Evolutionary conservation across 2,797 vertebrate genomes (phyloP).

Genomic region (Enteromius treurensis): DNA sequence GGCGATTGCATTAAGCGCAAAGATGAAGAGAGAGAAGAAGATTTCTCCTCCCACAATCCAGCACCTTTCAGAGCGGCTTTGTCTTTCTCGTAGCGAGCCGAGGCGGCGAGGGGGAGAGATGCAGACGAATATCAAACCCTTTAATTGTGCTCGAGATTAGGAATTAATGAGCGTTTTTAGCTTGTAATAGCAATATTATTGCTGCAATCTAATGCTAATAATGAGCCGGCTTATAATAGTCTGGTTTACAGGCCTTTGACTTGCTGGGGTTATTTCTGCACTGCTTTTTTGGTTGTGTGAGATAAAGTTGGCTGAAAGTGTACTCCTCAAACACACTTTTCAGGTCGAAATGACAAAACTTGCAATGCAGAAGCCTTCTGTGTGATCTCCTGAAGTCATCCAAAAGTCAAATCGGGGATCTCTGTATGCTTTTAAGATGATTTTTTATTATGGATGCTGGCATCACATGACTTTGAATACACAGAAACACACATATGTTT

Average conservation of each 20-base stretch:
- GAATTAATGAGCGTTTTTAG: conserved; percentile 82
- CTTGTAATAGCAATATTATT: conserved; percentile 81
- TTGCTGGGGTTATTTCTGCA: conserved; percentile 53
- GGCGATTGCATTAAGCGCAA: conserved; percentile 76
- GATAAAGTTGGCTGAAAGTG: conserved; percentile 13
- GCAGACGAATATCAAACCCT: conserved; percentile 65
- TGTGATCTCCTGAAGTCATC: background rate
- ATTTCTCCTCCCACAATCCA: conserved; percentile 62
- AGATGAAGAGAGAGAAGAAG: conserved; percentile 64
- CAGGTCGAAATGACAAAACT: background rate
- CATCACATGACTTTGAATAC: background rate
- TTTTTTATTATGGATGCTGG: background rate
- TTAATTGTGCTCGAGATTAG: conserved; percentile 81
- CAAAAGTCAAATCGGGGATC: background rate
- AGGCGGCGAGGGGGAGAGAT: conserved; percentile 33
- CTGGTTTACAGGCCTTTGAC: conserved; percentile 72
- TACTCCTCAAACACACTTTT: background rate
- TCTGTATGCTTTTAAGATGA: background rate
- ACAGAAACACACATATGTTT: background rate
- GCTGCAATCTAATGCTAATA: conserved; percentile 75
- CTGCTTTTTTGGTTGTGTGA: conserved; percentile 28
- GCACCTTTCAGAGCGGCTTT: conserved; percentile 65
- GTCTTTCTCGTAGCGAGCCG: conserved; percentile 68
- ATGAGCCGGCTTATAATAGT: conserved; percentile 71
- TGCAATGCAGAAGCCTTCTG: background rate